A percentile compares a stretch with the other conserved stretches of the same genome.
phyloP scores from a whole-genome alignment of 2,797 vertebrate genomes.

The Zenarchopterus dispar region DNA sequence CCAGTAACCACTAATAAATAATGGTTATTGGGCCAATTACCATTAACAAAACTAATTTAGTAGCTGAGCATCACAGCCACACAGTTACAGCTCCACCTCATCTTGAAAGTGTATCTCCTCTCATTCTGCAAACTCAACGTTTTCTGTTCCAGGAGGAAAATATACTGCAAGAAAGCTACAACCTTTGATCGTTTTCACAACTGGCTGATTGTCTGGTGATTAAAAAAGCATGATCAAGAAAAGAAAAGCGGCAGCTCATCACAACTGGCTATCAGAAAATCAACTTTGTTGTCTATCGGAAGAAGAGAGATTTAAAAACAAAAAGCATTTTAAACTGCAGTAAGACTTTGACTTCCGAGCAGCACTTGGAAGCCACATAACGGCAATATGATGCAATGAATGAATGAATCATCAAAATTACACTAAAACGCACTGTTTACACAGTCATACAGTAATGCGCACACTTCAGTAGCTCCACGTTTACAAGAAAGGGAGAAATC shows the following conservation, averaged over 20 bases:
- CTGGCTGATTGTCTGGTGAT: not conserved
- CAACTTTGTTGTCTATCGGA: too few relatives aligned
- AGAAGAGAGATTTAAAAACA: too few relatives aligned
- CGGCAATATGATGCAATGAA: not conserved
- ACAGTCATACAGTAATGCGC: not conserved
- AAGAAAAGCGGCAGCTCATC: not conserved
- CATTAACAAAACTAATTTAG: not conserved
- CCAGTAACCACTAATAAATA: too few relatives aligned
- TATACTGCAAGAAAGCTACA: not conserved
- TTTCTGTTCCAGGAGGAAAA: not conserved
- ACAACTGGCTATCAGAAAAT: too few relatives aligned
- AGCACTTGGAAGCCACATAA: too few relatives aligned
- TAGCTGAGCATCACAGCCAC: not conserved
- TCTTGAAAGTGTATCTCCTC: not conserved
- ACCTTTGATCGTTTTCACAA: not conserved
- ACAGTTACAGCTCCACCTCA: not conserved
- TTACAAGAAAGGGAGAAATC: slow-evolving; percentile 25
- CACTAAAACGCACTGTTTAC: slow-evolving; percentile 3
- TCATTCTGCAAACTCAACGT: not conserved
- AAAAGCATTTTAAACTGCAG: too few relatives aligned
- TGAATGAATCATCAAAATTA: slow-evolving; percentile 17
- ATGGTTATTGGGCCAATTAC: too few relatives aligned
- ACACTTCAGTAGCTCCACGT: slow-evolving; percentile 33
- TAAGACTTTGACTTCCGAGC: too few relatives aligned
- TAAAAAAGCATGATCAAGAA: not conserved